phyloP scores from a whole-genome alignment of 1,140 invertebrate species.

The Ceratina australensis region DNA sequence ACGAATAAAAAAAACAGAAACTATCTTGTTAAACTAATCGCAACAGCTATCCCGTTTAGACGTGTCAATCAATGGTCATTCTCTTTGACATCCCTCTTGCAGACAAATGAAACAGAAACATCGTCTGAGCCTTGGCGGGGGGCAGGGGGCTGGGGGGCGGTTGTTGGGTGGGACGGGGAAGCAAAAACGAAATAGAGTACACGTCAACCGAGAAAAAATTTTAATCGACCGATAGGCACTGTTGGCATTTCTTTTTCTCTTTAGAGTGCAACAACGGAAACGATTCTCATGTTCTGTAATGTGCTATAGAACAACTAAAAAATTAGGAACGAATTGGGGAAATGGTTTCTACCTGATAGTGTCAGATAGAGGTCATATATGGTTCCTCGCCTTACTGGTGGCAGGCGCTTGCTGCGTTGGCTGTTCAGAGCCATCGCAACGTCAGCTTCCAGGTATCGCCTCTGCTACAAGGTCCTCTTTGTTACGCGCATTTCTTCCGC shows the following conservation, averaged over 20 bases:
- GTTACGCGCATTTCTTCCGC: conserved; percentile 69
- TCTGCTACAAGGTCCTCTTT: conserved; percentile 80
- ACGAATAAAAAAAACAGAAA: conserved; percentile 78
- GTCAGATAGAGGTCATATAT: conserved; percentile 91
- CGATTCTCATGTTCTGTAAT: conserved; percentile 37
- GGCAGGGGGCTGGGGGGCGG: not conserved
- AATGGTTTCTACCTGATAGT: conserved; percentile 87
- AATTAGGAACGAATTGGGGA: conserved; percentile 69
- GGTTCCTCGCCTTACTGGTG: conserved; percentile 89
- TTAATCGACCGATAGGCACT: conserved; percentile 14
- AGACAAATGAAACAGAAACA: conserved; percentile 35
- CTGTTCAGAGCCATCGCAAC: conserved; percentile 86
- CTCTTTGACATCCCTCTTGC: conserved; percentile 25
- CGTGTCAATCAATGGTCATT: conserved; percentile 24
- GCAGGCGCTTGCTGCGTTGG: conserved; percentile 88
- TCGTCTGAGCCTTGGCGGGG: not conserved
- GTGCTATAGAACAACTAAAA: conserved; percentile 54
- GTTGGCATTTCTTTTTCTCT: not conserved
- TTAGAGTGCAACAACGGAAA: conserved; percentile 41
- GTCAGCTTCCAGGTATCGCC: conserved; percentile 85
- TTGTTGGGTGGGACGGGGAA: no score
- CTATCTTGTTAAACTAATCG: conserved; percentile 70
- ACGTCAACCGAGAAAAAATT: conserved; percentile 5
- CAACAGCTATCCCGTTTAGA: conserved; percentile 49
- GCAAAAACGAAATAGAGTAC: not conserved